Evolutionary conservation across 1,140 invertebrate genomes (phyloP).

Genomic region (Littorina saxatilis): DNA sequence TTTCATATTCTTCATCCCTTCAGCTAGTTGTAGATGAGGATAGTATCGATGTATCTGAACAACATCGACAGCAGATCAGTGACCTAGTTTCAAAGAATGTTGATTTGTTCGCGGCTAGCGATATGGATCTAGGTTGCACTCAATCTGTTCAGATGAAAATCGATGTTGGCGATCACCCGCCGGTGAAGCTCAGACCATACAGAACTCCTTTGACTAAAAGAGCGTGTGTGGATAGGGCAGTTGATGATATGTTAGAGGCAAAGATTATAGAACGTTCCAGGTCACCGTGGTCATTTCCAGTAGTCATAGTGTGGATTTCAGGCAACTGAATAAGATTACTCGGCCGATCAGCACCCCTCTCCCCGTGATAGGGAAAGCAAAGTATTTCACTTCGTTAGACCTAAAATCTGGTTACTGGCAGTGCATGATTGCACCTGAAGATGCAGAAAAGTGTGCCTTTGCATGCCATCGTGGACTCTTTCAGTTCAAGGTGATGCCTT

Average conservation of each 20-base stretch:
- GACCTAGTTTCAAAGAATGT: conserved; percentile 2
- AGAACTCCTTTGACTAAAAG: conserved; percentile 46
- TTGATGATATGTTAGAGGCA: conserved; percentile 46
- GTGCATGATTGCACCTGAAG: conserved; percentile 64
- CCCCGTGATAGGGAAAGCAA: not conserved
- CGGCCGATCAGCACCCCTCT: not conserved
- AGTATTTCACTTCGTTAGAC: conserved; percentile 55
- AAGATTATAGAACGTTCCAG: conserved; percentile 26
- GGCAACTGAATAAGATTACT: conserved; percentile 60
- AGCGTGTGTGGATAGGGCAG: conserved; percentile 27
- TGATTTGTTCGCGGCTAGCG: conserved; percentile 31
- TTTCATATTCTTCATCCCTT: no score
- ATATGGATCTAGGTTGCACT: conserved; percentile 33
- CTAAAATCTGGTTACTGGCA: conserved; percentile 71
- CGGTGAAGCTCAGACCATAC: conserved; percentile 50
- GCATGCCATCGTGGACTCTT: conserved; percentile 41
- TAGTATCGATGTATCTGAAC: no score
- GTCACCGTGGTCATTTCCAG: conserved; percentile 56
- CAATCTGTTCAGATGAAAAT: conserved; percentile 47
- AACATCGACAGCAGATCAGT: no score
- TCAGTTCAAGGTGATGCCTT: conserved; percentile 55
- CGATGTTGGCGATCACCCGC: conserved; percentile 39
- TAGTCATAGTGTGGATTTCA: conserved; percentile 65
- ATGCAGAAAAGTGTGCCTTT: conserved; percentile 71
- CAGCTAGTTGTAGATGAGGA: not conserved